Percentiles rank a stretch among this genome's conserved stretches.
These are phyloP conservation scores for Trichosurus vulpecula DNA, from an alignment of 2,797 vertebrate genomes.

Conservation along the genomic window DNA sequence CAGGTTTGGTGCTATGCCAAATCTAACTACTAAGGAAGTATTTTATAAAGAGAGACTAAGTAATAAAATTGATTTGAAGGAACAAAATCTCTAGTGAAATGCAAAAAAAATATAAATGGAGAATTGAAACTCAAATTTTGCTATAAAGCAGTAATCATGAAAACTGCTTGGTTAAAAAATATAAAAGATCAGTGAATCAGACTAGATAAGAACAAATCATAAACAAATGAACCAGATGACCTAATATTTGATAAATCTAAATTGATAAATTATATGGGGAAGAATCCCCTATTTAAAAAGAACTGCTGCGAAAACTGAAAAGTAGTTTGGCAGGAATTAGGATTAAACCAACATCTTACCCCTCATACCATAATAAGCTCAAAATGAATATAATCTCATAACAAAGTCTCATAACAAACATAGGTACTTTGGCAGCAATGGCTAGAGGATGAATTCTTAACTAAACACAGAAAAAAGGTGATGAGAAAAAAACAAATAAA, in stretches of 20 bases:
- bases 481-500: background rate
- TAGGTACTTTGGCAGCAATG: background rate
- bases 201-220: background rate
- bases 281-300: background rate
- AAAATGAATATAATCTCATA: background rate
- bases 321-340: background rate
- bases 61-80: background rate
- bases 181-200: background rate
- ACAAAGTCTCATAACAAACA: background rate
- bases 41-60: background rate
- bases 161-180: background rate
- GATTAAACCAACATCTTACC: background rate
- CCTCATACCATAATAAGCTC: background rate
- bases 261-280: too few species aligned
- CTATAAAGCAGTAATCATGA: background rate
- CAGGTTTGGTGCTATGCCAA: background rate
- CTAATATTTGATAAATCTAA: background rate
- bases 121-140: background rate
- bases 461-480: background rate
- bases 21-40: background rate
- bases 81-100: background rate
- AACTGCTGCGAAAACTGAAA: background rate
- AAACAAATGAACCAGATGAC: background rate
- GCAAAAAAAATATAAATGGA: background rate
- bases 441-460: background rate